Evolutionary conservation across 2,797 vertebrate species (phyloP), one percentile per base, ranked within the genome.

Genomic region (Mycteria americana): DNA sequence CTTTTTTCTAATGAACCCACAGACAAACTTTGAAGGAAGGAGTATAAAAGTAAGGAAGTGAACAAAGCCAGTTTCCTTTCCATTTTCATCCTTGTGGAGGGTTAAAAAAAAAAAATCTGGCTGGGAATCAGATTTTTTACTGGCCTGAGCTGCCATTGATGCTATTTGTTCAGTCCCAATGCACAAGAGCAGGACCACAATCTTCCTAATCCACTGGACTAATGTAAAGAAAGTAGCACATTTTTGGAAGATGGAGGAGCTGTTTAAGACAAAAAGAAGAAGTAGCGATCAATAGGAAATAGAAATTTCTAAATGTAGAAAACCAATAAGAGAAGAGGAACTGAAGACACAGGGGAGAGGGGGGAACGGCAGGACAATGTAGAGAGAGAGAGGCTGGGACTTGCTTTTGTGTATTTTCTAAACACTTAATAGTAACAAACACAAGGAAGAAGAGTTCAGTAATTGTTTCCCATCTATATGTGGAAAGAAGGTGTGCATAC

Each of bases 311-410:
- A 67, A 65, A 46, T 8, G 5, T 7, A 54, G 81, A 64, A 93
- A 74, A 85, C 3, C 35, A 53, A 0, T 31, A 56, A 39, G 60
- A 54, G 10, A 88, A 78, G 25, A 45, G 54, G 78, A 85, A 41
- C 41, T 13, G 33, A 76, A 89, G 25, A 22, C 18, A 37, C 2
- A 9, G 22, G 8, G 19, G 21, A 11, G 13, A 7, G 5, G 14
- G 8, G 2, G 10, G 11, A 23, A 23, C 4, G 2, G 22, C 5
- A 54, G 57, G 53, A 33, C 0, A 2, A 23, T 4, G 10, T 8
- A 76, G 30, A 53, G 30, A 43, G 10, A 27, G 19, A 21, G 15
- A 39, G 27, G 35, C 15, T 53, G 14, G 7, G 9, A 24, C 39
- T 82, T 62, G 30, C 15, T 74, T 91, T 62, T 31, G 31, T 11